Conservation (phyloP, 2,888 invertebrate genomes). For the Mesodorylaimus sp. region DNA sequence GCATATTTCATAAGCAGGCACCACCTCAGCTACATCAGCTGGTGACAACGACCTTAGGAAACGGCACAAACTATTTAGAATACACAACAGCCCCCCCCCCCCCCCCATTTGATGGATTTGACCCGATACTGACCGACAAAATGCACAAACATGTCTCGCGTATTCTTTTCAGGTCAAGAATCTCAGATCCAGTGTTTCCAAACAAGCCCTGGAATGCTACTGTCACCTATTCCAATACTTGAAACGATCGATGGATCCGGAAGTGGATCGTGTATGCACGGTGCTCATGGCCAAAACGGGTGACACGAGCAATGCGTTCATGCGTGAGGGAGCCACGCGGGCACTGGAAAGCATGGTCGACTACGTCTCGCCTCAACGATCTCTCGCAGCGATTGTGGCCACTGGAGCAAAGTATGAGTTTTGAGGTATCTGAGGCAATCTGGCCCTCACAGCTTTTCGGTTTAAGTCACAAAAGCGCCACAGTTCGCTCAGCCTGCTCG, state of each 20-base stretch:
- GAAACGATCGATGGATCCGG: slow-evolving; percentile 42
- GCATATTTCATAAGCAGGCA: too few relatives aligned
- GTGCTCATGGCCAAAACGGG: slow-evolving; percentile 19
- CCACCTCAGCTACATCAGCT: too few relatives aligned
- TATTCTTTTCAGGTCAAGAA: slow-evolving; percentile 53
- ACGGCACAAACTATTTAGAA: too few relatives aligned
- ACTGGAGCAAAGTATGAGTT: slow-evolving; percentile 25
- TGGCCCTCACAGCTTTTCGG: neutral
- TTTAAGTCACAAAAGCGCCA: slow-evolving; percentile 57
- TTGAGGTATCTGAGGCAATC: neutral
- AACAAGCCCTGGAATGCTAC: slow-evolving; percentile 63
- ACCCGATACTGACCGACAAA: neutral
- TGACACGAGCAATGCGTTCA: slow-evolving; percentile 79
- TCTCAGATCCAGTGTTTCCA: slow-evolving; percentile 73
- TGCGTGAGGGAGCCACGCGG: slow-evolving; percentile 65
- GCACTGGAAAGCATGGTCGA: slow-evolving; percentile 65
- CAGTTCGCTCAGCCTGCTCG: slow-evolving; percentile 64
- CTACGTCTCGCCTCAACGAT: slow-evolving; percentile 44
- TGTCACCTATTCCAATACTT: slow-evolving; percentile 52
- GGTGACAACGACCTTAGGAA: too few relatives aligned
- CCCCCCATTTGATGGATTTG: neutral
- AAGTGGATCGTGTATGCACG: slow-evolving; percentile 17
- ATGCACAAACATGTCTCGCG: neutral
- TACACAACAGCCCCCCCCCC: too few relatives aligned
- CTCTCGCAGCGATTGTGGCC: slow-evolving; percentile 30